phyloP scores from a whole-genome alignment of 2,888 invertebrate species.

The Orthosia gothica region DNA sequence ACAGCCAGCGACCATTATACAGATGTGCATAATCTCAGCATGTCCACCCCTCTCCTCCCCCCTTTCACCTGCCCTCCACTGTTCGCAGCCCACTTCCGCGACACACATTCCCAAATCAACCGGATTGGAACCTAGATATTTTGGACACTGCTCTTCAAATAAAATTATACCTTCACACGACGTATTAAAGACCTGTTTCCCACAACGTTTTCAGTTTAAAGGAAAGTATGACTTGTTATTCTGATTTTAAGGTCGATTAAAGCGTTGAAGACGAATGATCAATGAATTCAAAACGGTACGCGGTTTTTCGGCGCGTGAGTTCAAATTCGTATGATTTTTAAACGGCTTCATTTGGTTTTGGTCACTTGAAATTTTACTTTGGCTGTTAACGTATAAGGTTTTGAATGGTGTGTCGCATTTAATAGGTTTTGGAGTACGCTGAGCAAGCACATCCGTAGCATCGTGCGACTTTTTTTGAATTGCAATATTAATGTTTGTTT shows the following conservation, averaged over 20 bases:
- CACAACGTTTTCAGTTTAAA: slow-evolving; percentile 45
- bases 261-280: slow-evolving; percentile 70
- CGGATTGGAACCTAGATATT: slow-evolving; percentile 87
- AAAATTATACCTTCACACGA: slow-evolving; percentile 69
- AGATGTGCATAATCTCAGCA: slow-evolving; percentile 79
- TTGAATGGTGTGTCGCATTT: slow-evolving; percentile 54
- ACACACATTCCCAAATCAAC: slow-evolving; percentile 88
- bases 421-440: slow-evolving; percentile 75
- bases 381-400: slow-evolving; percentile 6
- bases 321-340: slow-evolving; percentile 81
- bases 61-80: slow-evolving; percentile 72
- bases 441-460: slow-evolving; percentile 72
- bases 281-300: slow-evolving; percentile 86
- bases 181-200: slow-evolving; percentile 62
- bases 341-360: slow-evolving; percentile 68
- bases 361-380: slow-evolving; percentile 53
- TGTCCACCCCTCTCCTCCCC: slow-evolving; percentile 49
- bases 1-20: slow-evolving; percentile 66
- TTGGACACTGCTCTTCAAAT: slow-evolving; percentile 71
- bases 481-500: slow-evolving; percentile 68
- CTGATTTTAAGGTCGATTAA: slow-evolving; percentile 76
- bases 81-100: slow-evolving; percentile 82
- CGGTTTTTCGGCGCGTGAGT: slow-evolving; percentile 79
- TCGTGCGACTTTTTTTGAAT: slow-evolving; percentile 75
- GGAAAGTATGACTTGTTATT: slow-evolving; percentile 71